Evolutionary conservation across 2,888 invertebrate species (phyloP).

Genomic region (Alitta virens): DNA sequence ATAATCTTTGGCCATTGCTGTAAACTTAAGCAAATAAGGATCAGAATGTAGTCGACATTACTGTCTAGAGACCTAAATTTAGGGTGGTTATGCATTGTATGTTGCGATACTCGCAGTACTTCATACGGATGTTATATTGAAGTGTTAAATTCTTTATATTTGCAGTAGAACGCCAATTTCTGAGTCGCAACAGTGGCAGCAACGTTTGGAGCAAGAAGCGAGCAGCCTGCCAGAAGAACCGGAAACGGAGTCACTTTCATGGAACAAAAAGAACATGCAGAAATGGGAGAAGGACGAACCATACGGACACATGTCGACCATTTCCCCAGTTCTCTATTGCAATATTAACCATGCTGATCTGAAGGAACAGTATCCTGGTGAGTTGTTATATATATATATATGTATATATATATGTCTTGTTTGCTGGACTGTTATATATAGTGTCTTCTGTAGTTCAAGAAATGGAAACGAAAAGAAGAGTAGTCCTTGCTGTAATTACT

Average conservation of each 20-base stretch:
- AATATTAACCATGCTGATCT: slow-evolving; percentile 93
- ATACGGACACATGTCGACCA: slow-evolving; percentile 86
- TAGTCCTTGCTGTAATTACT: too few relatives aligned
- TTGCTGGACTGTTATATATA: slow-evolving; percentile 23
- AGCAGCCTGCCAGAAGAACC: slow-evolving; percentile 21
- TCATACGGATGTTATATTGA: too few relatives aligned
- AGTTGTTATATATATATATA: slow-evolving; percentile 26
- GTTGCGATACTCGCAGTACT: too few relatives aligned
- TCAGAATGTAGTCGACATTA: too few relatives aligned
- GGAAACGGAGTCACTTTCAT: slow-evolving; percentile 27
- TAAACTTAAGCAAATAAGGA: too few relatives aligned
- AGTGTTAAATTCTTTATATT: too few relatives aligned
- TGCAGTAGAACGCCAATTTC: too few relatives aligned
- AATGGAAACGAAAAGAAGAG: slow-evolving; percentile 72
- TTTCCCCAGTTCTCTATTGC: slow-evolving; percentile 94
- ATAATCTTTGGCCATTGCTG: too few relatives aligned
- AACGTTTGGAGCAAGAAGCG: slow-evolving; percentile 1
- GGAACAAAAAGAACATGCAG: slow-evolving; percentile 44
- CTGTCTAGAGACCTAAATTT: too few relatives aligned
- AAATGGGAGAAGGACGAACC: slow-evolving; percentile 95
- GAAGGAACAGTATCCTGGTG: slow-evolving; percentile 82
- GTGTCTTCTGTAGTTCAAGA: slow-evolving; percentile 31
- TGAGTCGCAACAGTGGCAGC: not conserved
- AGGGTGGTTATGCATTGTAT: too few relatives aligned
- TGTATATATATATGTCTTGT: not conserved